phyloP scores from a whole-genome alignment of 2,113 vertebrate species.

The Lontra canadensis region DNA sequence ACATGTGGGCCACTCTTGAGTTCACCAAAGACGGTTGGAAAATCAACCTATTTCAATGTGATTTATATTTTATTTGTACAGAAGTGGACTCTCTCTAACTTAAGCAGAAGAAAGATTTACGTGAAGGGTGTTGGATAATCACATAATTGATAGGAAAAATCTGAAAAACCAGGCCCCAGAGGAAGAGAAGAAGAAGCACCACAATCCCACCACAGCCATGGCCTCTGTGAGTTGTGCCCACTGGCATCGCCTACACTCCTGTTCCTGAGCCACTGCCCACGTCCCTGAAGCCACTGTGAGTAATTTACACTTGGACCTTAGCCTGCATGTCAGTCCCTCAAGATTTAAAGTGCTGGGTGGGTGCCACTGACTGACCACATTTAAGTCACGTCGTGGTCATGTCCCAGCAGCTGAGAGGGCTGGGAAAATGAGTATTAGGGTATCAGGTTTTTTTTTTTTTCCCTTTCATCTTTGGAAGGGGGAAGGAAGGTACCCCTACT shows the following conservation, averaged over 20 bases:
- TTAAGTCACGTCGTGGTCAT: background rate
- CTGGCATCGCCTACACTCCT: background rate
- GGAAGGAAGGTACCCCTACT: background rate
- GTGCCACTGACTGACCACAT: background rate
- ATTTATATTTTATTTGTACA: conserved; percentile 1
- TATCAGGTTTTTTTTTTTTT: background rate
- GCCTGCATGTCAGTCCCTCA: background rate
- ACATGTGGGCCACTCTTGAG: background rate
- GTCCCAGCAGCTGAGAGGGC: background rate
- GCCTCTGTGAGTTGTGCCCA: background rate
- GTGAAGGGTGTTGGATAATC: background rate
- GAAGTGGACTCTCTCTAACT: background rate
- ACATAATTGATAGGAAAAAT: background rate
- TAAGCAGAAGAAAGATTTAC: background rate
- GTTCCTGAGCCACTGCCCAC: fast-evolving
- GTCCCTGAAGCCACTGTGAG: background rate
- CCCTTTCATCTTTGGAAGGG: background rate
- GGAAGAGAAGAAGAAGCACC: fast-evolving
- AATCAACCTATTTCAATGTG: background rate
- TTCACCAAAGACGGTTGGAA: background rate
- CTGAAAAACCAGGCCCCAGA: background rate
- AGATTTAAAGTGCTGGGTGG: background rate
- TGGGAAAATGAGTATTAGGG: background rate
- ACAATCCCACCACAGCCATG: too few relatives aligned
- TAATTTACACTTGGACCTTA: background rate